Percentiles rank a stretch among this genome's conserved stretches.
phyloP scores from a whole-genome alignment of 2,113 vertebrate species.

The Abramis brama region DNA sequence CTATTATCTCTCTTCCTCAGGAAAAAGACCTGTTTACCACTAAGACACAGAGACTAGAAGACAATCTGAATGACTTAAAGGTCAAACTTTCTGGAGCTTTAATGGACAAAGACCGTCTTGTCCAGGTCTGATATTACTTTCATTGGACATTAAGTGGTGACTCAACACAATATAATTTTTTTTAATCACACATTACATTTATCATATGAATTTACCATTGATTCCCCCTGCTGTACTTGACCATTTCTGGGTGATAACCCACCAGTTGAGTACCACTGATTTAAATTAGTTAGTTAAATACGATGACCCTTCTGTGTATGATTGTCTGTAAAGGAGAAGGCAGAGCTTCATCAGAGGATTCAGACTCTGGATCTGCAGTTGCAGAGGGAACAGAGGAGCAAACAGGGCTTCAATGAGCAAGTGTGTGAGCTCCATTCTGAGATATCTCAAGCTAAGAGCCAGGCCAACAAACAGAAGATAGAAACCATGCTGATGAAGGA shows the following conservation, averaged over 20 bases:
- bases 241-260: neutral
- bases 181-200: neutral
- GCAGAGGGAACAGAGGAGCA: slow-evolving; percentile 50
- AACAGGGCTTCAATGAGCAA: slow-evolving; percentile 59
- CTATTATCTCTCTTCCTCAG: slow-evolving; percentile 56
- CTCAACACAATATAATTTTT: neutral
- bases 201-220: neutral
- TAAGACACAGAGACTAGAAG: slow-evolving; percentile 70
- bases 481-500: slow-evolving; percentile 63
- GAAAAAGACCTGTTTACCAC: slow-evolving; percentile 75
- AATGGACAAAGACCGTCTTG: slow-evolving; percentile 66
- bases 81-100: slow-evolving; percentile 59
- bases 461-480: slow-evolving; percentile 60
- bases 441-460: slow-evolving; percentile 51
- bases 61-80: slow-evolving; percentile 69
- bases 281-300: neutral
- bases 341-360: slow-evolving; percentile 62
- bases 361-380: slow-evolving; percentile 62
- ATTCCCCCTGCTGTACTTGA: neutral
- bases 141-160: too few relatives aligned
- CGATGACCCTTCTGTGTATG: neutral
- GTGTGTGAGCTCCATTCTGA: slow-evolving; percentile 60
- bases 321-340: slow-evolving; percentile 67
- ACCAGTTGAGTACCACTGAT: neutral
- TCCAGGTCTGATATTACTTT: slow-evolving; percentile 61